Evolutionary conservation across 2,113 vertebrate genomes (phyloP).

Genomic region (Sminthopsis crassicaudata): DNA sequence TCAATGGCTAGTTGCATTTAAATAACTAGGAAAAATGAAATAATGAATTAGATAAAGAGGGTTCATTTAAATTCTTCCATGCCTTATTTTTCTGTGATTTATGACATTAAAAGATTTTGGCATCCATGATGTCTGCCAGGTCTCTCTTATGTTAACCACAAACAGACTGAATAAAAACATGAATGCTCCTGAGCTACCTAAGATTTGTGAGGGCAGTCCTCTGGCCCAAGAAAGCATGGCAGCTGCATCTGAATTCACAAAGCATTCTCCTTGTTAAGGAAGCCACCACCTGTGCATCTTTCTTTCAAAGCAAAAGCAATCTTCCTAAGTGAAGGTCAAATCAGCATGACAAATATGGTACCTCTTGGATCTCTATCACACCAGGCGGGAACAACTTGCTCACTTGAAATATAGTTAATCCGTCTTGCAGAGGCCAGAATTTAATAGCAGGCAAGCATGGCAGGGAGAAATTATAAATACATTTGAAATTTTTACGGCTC

Average conservation of each 20-base stretch:
- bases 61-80: constrained; percentile 68
- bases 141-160: constrained; percentile 34
- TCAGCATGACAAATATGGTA: constrained; percentile 73
- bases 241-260: constrained; percentile 28
- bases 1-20: constrained; percentile 55
- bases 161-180: constrained; percentile 14
- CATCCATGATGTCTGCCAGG: background rate
- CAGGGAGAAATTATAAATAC: constrained; percentile 80
- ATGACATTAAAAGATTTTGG: constrained; percentile 64
- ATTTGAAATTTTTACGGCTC: constrained; percentile 73
- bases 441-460: constrained; percentile 76
- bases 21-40: constrained; percentile 73
- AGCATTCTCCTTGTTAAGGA: constrained; percentile 23
- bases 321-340: constrained; percentile 78
- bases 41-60: constrained; percentile 71
- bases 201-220: constrained; percentile 31
- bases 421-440: constrained; percentile 66
- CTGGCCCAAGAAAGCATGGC: background rate
- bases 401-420: constrained; percentile 77
- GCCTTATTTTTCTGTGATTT: constrained; percentile 59
- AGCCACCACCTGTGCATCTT: constrained; percentile 39
- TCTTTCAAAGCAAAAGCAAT: constrained; percentile 61
- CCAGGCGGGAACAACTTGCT: constrained; percentile 72
- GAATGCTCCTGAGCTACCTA: constrained; percentile 17
- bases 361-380: constrained; percentile 76